Conservation (phyloP, 2,797 vertebrate genomes). For the Australoheros facetus region DNA sequence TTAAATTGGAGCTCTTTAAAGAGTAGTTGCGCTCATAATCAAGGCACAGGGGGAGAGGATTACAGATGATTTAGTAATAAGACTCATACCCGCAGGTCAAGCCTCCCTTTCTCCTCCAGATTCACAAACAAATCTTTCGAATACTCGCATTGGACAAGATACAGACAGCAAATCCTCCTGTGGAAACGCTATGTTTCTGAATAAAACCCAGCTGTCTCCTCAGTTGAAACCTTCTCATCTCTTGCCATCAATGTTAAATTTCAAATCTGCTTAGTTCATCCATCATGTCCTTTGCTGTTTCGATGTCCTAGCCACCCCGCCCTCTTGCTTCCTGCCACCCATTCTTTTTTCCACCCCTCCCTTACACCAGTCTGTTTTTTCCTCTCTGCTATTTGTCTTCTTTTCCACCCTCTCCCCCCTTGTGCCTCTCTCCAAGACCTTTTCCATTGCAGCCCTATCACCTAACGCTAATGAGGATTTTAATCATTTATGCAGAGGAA, state of each 20-base stretch:
- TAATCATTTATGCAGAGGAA: constrained; percentile 71
- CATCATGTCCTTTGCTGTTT: constrained; percentile 27
- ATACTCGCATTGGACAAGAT: neutral
- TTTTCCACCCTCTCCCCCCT: constrained; percentile 27
- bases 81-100: constrained; percentile 39
- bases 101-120: neutral
- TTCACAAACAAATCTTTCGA: constrained; percentile 12
- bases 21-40: constrained; percentile 30
- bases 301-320: constrained; percentile 15
- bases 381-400: constrained; percentile 23
- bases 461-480: constrained; percentile 71
- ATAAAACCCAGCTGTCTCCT: neutral
- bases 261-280: constrained; percentile 36
- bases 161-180: neutral
- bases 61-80: constrained; percentile 40
- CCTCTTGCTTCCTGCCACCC: constrained; percentile 43
- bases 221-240: constrained; percentile 11
- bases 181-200: neutral
- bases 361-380: constrained; percentile 27
- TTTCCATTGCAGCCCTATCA: constrained; percentile 69
- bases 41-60: constrained; percentile 33
- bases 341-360: constrained; percentile 47
- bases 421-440: constrained; percentile 27
- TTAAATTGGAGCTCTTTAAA: constrained; percentile 28
- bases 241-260: constrained; percentile 25